Conservation (phyloP, 1,140 invertebrate species). For the Gyrodactylus bullatarudis region DNA sequence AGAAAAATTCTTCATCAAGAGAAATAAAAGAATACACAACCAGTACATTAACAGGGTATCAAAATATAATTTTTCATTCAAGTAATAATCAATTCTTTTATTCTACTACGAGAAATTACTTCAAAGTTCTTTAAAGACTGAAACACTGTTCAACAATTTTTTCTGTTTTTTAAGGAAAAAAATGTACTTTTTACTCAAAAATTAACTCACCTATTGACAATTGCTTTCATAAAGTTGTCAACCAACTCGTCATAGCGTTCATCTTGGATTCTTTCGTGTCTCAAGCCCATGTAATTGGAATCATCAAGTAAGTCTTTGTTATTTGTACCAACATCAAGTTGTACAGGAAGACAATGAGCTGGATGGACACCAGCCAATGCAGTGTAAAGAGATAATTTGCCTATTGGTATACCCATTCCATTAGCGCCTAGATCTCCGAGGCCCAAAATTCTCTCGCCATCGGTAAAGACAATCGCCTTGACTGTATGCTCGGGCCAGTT, state of each 20-base stretch:
- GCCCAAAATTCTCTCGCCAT: constrained; percentile 66
- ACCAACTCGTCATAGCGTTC: constrained; percentile 14
- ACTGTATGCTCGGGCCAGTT: constrained; percentile 28
- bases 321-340: constrained; percentile 63
- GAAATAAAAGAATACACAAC: no score
- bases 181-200: neutral
- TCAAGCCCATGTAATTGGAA: constrained; percentile 65
- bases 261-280: constrained; percentile 48
- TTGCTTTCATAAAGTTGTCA: constrained; percentile 10
- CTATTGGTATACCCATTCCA: constrained; percentile 83
- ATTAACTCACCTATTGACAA: constrained; percentile 6
- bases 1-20: no score
- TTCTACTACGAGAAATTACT: no score
- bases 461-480: constrained; percentile 58
- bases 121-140: no score
- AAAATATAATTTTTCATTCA: no score
- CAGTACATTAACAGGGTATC: no score
- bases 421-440: constrained; percentile 65
- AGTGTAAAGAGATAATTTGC: constrained; percentile 62
- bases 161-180: no score
- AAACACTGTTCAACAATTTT: no score
- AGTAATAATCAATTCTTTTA: no score
- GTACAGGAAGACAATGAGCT: constrained; percentile 55
- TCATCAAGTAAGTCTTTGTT: constrained; percentile 29
- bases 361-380: constrained; percentile 66